Percentiles rank a stretch among this genome's conserved stretches.
Evolutionary conservation across 2,888 invertebrate genomes (phyloP).

Genomic region (Pseudolycoriella hygida): DNA sequence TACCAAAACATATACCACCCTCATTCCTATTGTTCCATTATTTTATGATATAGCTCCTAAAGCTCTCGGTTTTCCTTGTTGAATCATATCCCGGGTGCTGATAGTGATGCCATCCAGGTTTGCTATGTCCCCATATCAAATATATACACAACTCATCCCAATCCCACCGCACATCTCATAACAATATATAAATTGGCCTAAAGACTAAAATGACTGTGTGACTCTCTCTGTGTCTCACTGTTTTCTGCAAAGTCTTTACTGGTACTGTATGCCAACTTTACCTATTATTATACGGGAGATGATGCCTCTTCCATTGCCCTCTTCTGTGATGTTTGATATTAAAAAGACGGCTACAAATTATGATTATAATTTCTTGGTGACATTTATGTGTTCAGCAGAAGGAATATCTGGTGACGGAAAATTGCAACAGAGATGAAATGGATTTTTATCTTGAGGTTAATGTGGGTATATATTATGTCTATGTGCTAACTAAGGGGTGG

Average conservation of each 20-base stretch:
- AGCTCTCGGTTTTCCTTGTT: background rate
- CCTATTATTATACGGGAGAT: background rate
- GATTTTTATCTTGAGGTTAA: constrained; percentile 7
- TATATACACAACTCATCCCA: background rate
- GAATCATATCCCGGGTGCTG: background rate
- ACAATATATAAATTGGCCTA: constrained; percentile 2
- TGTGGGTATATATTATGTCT: background rate
- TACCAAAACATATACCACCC: no score
- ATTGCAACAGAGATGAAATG: constrained; percentile 5
- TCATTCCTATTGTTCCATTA: background rate
- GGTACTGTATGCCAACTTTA: background rate
- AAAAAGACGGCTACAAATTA: constrained; percentile 12
- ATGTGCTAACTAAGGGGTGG: no score
- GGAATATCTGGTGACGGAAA: constrained; percentile 5
- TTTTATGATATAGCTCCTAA: background rate
- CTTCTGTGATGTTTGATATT: constrained; percentile 4
- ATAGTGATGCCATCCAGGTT: no score
- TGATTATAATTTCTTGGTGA: constrained; percentile 14
- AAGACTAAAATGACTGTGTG: constrained; percentile 2
- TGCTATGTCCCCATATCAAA: background rate
- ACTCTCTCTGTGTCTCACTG: background rate
- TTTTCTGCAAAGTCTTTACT: background rate
- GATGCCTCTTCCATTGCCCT: background rate
- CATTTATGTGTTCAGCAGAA: constrained; percentile 10
- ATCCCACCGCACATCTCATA: background rate